Evolutionary conservation across 1,140 invertebrate species (phyloP), one percentile per base, ranked within the genome.

Genomic region (Adelges cooleyi): DNA sequence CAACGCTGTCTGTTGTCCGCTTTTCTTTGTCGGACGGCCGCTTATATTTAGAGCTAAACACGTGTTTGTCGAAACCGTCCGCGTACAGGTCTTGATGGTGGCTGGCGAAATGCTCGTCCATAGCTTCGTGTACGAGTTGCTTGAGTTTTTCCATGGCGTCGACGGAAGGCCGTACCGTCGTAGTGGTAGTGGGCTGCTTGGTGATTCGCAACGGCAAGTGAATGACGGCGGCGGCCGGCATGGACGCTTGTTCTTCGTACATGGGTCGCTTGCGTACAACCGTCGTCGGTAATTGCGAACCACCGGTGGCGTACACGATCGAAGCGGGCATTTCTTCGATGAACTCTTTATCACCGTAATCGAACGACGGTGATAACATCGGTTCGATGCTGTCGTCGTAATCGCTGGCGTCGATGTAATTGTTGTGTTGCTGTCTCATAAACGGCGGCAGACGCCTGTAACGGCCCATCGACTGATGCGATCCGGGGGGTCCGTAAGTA

Each of bases 101-200:
- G 17, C 3, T 62, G 42, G 56, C 56, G 13, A 62, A 62, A 13
- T 62, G 56, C 13, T 33, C 42, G 23, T 48, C 42, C 56, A 62
- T 62, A 6, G 56, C 56, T 6, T 62, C 40, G 23, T 62, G 56
- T 18, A 62, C 56, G 38, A 62, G 2, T 18, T 48, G 56, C 8
- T 13, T 27, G n/a, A 62, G 40, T 25, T 62, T 48, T 2, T 62
- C 42, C 42, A 48, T 48, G 23, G 42, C 23, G 11, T 59, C 40
- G 42, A 18, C 40, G n/a, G 22, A 1, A 18, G 20, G n/a, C 13
- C 3, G 3, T 11, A 42, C 0, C 6, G 42, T 23, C 9, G 25
- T 20, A 22, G 54, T 11, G 0, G 36, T 38, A 0, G 1, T 15
- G n/a, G 40, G 40, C 17, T 17, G 42, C 10, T 6, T 18, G 3